phyloP scores from a whole-genome alignment of 2,797 vertebrate species.

The Geotrypetes seraphini region DNA sequence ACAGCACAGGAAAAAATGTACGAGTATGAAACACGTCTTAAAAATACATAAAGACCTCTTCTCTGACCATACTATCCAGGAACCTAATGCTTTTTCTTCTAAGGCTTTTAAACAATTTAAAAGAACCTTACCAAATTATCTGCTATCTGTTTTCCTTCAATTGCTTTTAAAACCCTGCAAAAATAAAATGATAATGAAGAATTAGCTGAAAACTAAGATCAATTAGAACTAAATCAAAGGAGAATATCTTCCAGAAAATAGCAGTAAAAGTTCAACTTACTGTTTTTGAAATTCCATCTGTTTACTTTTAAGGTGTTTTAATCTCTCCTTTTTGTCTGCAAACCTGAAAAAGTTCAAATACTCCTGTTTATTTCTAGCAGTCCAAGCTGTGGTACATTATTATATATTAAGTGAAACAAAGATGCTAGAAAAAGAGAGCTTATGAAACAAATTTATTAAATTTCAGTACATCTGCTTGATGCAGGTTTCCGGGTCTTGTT shows the following conservation, averaged over 20 bases:
- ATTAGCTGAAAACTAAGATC: too few species aligned
- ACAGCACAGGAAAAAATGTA: too few species aligned
- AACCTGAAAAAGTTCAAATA: constrained; percentile 67
- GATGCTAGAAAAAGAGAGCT: neutral
- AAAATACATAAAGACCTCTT: too few species aligned
- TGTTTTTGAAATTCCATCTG: constrained; percentile 82
- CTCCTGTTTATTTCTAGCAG: constrained; percentile 9
- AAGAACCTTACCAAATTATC: constrained; percentile 80
- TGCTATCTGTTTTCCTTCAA: constrained; percentile 75
- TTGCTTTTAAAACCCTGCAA: constrained; percentile 70
- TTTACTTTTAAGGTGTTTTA: constrained; percentile 72
- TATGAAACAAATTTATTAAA: neutral
- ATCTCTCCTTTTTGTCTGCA: constrained; percentile 75
- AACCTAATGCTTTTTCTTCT: too few species aligned
- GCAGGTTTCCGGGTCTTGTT: too few species aligned
- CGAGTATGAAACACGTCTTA: too few species aligned
- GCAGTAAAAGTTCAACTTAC: constrained; percentile 53
- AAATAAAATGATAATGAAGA: neutral
- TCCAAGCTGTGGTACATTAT: neutral
- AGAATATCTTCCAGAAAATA: too few species aligned
- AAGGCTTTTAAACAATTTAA: constrained; percentile 2
- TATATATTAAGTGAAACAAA: neutral
- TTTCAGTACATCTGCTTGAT: too few species aligned
- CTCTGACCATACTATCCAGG: too few species aligned
- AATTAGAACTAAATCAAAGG: too few species aligned